Base-by-base conservation (phyloP, 1,140 invertebrate genomes). In the Cherax destructor region DNA sequence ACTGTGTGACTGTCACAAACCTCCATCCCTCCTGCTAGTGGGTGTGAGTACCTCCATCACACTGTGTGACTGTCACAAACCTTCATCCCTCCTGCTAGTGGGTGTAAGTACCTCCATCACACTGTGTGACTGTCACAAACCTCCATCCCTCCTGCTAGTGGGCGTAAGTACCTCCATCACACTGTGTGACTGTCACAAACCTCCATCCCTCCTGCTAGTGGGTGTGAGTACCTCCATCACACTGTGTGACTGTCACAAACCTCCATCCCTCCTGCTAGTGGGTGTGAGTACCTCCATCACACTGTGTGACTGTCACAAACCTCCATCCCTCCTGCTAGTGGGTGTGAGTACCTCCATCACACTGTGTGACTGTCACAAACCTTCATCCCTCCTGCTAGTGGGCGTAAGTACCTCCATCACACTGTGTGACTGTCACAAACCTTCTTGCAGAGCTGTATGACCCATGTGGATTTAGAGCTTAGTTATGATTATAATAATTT, bases 1-100 rank as follows among this genome's bases (percentile, higher is more conserved):
- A 41, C 30, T 41, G 30, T 93, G 92, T 30, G 92, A 93, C 65
- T 93, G 92, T 61, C 92, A 93, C 76, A 91, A 91, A 21, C 92
- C 92, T 6, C 92, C 92, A 16, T 93, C 92, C 16, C 90, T 93
- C 24, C 90, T 93, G 76, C 91, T 93, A 0, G 92, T 93, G 18
- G 92, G 92, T 59, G 92, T 93, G 50, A 91, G 92, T 92, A 59
- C 7, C 79, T 50, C 21, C 10, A n/a, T 18, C 72, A 10, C 72
- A 41, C 30, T 41, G 30, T 93, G 92, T 30, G 92, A 93, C 65
- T 93, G 92, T 61, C 92, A 93, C 76, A 91, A 91, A 21, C 92
- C 92, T 6, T 90, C 92, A 16, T 93, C 92, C 16, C 90, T 93
- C 24, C 90, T 93, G 76, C 91, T 93, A 0, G 92, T 93, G 18